Conservation (phyloP, 2,888 invertebrate genomes). For the Polydrusus cervinus region DNA sequence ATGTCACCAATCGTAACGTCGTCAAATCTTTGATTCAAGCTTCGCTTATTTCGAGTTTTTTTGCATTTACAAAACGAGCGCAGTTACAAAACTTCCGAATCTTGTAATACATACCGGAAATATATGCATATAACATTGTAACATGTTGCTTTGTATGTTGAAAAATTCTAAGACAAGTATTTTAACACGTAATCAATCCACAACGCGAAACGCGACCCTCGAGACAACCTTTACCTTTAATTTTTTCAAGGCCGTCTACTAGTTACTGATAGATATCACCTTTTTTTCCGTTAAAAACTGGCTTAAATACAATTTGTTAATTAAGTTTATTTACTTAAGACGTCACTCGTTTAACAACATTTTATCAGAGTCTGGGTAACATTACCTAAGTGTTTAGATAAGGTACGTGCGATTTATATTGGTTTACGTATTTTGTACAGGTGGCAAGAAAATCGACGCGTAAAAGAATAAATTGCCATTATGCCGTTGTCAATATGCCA, state of each 20-base stretch:
- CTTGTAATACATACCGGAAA: neutral
- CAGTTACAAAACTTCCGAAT: neutral
- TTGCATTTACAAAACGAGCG: neutral
- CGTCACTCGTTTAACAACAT: neutral
- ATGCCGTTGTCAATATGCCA: too few relatives aligned
- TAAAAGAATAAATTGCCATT: too few relatives aligned
- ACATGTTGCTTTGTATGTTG: neutral
- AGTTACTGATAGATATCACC: neutral
- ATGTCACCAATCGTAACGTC: too few relatives aligned
- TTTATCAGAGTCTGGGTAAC: neutral
- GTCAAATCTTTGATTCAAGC: neutral
- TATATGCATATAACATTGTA: too few relatives aligned
- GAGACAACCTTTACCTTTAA: slow-evolving; percentile 5
- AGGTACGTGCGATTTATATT: neutral
- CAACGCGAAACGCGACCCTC: neutral
- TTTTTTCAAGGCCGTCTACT: slow-evolving; percentile 12
- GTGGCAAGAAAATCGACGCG: too few relatives aligned
- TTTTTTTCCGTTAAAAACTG: neutral
- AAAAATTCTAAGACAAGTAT: neutral
- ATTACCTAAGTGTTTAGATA: slow-evolving; percentile 5
- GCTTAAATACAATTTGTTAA: neutral
- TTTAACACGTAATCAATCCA: neutral
- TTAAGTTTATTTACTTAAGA: neutral
- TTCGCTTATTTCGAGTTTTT: neutral
- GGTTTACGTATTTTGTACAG: too few relatives aligned